phyloP scores from a whole-genome alignment of 2,113 vertebrate species.

The Dasyprocta punctata region DNA sequence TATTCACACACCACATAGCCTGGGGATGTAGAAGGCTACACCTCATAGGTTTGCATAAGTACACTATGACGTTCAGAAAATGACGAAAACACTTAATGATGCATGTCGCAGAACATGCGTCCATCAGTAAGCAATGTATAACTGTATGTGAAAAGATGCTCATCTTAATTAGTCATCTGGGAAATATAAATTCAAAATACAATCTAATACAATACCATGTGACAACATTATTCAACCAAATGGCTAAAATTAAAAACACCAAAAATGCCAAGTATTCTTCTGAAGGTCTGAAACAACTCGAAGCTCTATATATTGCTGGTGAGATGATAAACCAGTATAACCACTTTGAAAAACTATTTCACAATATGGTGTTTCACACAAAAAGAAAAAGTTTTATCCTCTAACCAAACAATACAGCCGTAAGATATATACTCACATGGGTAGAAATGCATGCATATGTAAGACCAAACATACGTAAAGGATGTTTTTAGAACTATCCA shows the following conservation, averaged over 20 bases:
- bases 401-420: background rate
- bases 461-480: background rate
- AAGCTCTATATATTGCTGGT: background rate
- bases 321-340: background rate
- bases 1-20: no score
- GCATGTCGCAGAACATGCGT: background rate
- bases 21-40: background rate
- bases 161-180: background rate
- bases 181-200: background rate
- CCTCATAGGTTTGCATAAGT: background rate
- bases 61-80: background rate
- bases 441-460: background rate
- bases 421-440: background rate
- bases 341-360: background rate
- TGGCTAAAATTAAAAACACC: constrained; percentile 5
- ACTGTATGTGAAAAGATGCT: background rate
- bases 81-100: background rate
- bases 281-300: background rate
- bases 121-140: background rate
- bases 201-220: background rate
- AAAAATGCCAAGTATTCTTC: background rate
- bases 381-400: background rate
- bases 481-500: background rate
- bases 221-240: background rate
- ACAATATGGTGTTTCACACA: background rate